Evolutionary conservation across 2,113 vertebrate species (phyloP).

Genomic region (Antennarius striatus): DNA sequence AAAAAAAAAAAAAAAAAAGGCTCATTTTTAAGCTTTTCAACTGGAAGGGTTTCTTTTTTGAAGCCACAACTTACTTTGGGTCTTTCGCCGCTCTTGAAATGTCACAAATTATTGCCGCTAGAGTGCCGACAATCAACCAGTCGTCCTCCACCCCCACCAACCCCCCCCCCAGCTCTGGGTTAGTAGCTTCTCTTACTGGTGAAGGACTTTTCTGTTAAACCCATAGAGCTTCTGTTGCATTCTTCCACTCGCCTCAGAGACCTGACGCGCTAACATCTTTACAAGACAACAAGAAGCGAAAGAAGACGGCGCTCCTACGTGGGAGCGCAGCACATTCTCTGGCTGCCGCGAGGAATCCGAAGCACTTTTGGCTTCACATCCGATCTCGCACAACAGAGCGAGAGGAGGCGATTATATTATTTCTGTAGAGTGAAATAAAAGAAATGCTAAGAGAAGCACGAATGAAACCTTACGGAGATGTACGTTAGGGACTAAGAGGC

Average conservation of each 20-base stretch:
- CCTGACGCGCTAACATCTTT: conserved; percentile 65
- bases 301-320: conserved; percentile 35
- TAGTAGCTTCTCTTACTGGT: conserved; percentile 31
- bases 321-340: conserved; percentile 55
- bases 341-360: conserved; percentile 48
- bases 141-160: neutral
- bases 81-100: too few relatives aligned
- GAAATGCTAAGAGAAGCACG: too few relatives aligned
- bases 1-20: conserved; percentile 29
- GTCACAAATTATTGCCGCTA: too few relatives aligned
- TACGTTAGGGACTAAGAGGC: conserved; percentile 3
- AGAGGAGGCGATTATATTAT: neutral
- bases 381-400: conserved; percentile 26
- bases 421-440: neutral
- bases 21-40: too few relatives aligned
- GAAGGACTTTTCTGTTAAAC: conserved; percentile 64
- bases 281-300: conserved; percentile 59
- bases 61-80: too few relatives aligned
- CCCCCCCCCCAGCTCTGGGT: conserved; percentile 6
- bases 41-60: too few relatives aligned
- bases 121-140: too few relatives aligned
- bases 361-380: conserved; percentile 31
- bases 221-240: conserved; percentile 59
- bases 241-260: conserved; percentile 65
- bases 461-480: neutral